Evolutionary conservation across 2,888 invertebrate genomes (phyloP), one percentile per base, ranked within the genome.

Genomic region (Apamea crenata): DNA sequence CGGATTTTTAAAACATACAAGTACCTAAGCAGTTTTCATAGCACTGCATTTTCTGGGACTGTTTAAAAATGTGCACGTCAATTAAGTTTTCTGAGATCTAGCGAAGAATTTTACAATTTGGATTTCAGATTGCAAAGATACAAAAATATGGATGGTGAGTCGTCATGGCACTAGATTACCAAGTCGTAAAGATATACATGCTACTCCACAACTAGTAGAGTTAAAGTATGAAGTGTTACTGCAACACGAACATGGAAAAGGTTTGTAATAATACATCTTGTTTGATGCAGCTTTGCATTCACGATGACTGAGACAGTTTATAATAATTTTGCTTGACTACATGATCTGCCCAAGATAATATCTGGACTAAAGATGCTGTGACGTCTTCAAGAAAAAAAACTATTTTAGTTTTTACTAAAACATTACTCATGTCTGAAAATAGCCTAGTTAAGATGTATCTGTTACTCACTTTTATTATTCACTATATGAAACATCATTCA

Each of bases 81-180:
- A 29, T 47, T 18, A 10, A n/a, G 25, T 40, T 69, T 59, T 25
- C 10, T 25, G 7, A 21, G 12, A 25, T 25, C 4, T 53, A n/a
- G 12, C 14, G 61, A 12, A 32, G 16, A 16, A 40, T 29, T 12
- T n/a, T 50, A 7, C 8, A 47, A 66, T 83, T 77, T 53, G 0
- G 36, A n/a, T 71, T 71, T 36, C 88, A 98, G 98, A 97, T 88
- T 98, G 98, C 90, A 95, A 94, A 85, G 97, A 97, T 69, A 94
- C 95, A 65, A 98, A 98, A 93, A 97, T 98, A 82, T 99, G 98
- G 98, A 97, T 98, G 94, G 90, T 98, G 36, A 94, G 98, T 63
- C 97, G 99, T 10, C 99, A 99, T 95, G 99, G 98, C 7, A 98
- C 98, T n/a, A 97, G 98, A 85, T 97, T 98, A 93, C 98, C 98